Conservation (phyloP, 1,140 invertebrate genomes). For the Delia radicum region DNA sequence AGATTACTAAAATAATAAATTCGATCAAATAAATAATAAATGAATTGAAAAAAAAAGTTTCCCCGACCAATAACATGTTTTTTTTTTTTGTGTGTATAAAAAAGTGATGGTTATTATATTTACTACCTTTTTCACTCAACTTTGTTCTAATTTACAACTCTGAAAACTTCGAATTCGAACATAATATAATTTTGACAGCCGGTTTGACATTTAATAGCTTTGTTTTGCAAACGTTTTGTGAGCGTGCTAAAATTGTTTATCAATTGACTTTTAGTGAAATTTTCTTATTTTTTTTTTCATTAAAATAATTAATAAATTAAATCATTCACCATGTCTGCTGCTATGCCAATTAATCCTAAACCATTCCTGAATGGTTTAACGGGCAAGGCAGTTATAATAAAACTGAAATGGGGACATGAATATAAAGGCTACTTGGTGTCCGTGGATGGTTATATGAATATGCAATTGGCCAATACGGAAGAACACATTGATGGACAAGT, state of each 20-base stretch:
- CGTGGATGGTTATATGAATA: slow-evolving; percentile 99
- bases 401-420: slow-evolving; percentile 99
- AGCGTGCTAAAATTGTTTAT: not conserved
- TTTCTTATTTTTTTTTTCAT: not conserved
- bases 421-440: slow-evolving; percentile 98
- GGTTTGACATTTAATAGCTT: not conserved
- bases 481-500: slow-evolving; percentile 91
- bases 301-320: not conserved
- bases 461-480: slow-evolving; percentile 98
- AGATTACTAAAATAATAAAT: too few relatives aligned
- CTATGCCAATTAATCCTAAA: slow-evolving; percentile 98
- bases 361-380: slow-evolving; percentile 97
- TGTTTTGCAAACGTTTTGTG: slow-evolving; percentile 4
- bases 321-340: slow-evolving; percentile 64
- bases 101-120: not conserved
- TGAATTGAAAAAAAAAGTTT: too few relatives aligned
- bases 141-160: not conserved
- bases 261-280: not conserved
- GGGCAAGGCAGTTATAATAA: slow-evolving; percentile 96
- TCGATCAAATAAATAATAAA: too few relatives aligned
- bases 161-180: not conserved
- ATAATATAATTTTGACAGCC: not conserved
- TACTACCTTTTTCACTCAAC: not conserved
- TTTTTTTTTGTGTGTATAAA: too few relatives aligned
- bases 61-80: too few relatives aligned